Percentiles rank a stretch among this genome's conserved stretches.
These are phyloP conservation scores for Ptilorrhoa leucosticta DNA, from an alignment of 2,113 vertebrate species.

Conservation along the genomic window DNA sequence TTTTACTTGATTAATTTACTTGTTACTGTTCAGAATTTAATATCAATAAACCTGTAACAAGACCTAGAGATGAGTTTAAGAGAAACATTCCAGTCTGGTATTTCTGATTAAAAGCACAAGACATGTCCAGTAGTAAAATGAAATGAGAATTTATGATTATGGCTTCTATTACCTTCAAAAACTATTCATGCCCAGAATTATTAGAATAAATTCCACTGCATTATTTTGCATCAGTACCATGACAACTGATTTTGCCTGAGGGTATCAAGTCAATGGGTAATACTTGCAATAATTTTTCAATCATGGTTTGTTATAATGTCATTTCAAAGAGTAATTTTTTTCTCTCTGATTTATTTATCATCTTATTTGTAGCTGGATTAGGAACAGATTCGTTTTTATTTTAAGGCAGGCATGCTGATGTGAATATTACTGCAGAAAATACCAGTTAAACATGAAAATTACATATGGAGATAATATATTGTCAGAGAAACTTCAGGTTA, in stretches of 20 bases:
- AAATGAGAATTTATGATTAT: constrained; percentile 24
- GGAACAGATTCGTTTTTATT: constrained; percentile 37
- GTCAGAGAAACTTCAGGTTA: constrained; percentile 10
- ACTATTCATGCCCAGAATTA: constrained; percentile 44
- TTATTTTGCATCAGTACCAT: constrained; percentile 48
- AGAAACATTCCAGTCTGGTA: neutral
- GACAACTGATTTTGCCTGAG: constrained; percentile 42
- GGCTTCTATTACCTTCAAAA: constrained; percentile 16
- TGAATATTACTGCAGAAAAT: constrained; percentile 20
- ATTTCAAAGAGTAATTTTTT: constrained; percentile 42
- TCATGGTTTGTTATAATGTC: constrained; percentile 42
- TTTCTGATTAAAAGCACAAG: constrained; percentile 8
- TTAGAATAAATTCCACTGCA: constrained; percentile 35
- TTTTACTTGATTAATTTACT: neutral
- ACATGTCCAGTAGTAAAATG: neutral
- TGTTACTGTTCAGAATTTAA: neutral
- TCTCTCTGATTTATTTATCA: constrained; percentile 37
- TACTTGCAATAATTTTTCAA: constrained; percentile 44
- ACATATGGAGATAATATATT: constrained; percentile 4
- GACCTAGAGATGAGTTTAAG: neutral
- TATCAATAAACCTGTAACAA: neutral
- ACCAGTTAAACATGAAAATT: constrained; percentile 31
- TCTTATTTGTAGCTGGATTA: constrained; percentile 51
- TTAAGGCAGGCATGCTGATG: neutral
- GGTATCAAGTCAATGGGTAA: constrained; percentile 27